These are phyloP conservation scores for Hyppa rectilinea DNA, from an alignment of 2,888 invertebrate species.

Conservation along the genomic window DNA sequence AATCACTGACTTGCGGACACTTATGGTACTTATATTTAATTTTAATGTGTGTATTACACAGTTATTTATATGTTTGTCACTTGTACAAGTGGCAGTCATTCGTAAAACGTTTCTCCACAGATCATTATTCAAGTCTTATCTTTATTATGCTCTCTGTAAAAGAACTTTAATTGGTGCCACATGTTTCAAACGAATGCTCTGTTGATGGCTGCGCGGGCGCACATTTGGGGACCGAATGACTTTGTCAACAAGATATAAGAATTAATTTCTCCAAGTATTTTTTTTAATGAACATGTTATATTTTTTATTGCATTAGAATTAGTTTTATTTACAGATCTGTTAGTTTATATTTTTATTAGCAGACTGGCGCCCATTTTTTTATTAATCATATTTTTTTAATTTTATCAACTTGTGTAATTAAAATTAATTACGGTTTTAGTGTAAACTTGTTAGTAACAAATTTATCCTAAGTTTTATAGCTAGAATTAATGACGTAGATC, in stretches of 20 bases:
- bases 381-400: conserved; percentile 26
- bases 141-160: conserved; percentile 86
- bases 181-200: conserved; percentile 83
- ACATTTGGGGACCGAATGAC: conserved; percentile 76
- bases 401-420: conserved; percentile 11
- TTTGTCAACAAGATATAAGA: conserved; percentile 70
- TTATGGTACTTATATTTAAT: conserved; percentile 14
- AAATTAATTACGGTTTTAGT: conserved; percentile 4
- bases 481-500: not conserved
- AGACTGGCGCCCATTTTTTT: conserved; percentile 30
- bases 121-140: conserved; percentile 88
- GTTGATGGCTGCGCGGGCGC: conserved; percentile 78
- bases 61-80: conserved; percentile 79
- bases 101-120: conserved; percentile 86
- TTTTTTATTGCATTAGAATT: conserved; percentile 56
- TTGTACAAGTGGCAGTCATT: conserved; percentile 85
- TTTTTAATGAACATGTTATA: conserved; percentile 56
- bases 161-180: conserved; percentile 89
- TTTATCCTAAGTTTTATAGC: not conserved
- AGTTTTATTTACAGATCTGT: conserved; percentile 41
- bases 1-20: conserved; percentile 2
- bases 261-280: conserved; percentile 59
- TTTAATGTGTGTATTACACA: conserved; percentile 38
- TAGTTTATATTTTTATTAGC: conserved; percentile 43
- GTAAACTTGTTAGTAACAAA: not conserved